phyloP scores from a whole-genome alignment of 2,113 vertebrate species.

The Archilochus colubris region DNA sequence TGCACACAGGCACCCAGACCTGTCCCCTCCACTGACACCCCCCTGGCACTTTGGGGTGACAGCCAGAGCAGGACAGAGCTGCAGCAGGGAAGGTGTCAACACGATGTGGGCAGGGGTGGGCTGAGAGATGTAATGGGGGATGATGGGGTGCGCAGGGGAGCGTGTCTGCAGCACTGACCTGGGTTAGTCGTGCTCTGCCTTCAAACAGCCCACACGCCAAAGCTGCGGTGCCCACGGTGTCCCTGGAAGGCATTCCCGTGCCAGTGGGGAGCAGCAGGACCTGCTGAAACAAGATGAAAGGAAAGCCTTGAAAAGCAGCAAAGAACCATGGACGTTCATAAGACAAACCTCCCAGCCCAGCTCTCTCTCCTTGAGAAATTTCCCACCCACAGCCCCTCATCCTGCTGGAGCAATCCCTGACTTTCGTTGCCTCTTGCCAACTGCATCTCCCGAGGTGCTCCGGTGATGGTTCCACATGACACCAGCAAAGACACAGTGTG shows the following conservation, averaged over 20 bases:
- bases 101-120: accelerated
- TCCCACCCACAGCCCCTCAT: neutral
- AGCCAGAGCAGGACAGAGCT: neutral
- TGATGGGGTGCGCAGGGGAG: neutral
- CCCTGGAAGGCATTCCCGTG: neutral
- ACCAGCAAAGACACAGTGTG: accelerated
- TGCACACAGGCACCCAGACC: too few species aligned
- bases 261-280: neutral
- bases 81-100: accelerated
- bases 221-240: neutral
- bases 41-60: neutral
- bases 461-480: accelerated
- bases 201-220: neutral
- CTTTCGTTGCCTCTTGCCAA: neutral
- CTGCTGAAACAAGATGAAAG: neutral
- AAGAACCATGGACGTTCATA: neutral
- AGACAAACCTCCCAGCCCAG: neutral
- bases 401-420: neutral
- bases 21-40: accelerated
- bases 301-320: neutral
- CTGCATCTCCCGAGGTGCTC: accelerated
- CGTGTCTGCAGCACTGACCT: neutral
- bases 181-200: neutral
- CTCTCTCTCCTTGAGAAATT: neutral
- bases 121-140: neutral